phyloP scores from a whole-genome alignment of 2,797 vertebrate genomes.

The Smutsia gigantea region DNA sequence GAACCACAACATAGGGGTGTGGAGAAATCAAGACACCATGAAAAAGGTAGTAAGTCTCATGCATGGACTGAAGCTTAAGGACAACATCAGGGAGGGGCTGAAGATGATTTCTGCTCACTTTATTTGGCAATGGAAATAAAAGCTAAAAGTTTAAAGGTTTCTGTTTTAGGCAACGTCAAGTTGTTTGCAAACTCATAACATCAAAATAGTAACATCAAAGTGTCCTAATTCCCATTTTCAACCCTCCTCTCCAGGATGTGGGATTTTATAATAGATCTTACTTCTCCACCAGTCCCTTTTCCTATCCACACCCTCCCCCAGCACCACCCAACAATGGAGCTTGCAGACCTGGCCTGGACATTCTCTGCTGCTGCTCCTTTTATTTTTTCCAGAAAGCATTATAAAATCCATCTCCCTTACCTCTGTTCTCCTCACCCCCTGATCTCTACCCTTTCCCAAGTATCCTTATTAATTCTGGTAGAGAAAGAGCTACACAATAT shows the following conservation, averaged over 20 bases:
- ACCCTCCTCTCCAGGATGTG: background rate
- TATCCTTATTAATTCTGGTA: background rate
- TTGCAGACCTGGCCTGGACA: background rate
- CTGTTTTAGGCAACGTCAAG: constrained; percentile 22
- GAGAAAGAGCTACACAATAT: background rate
- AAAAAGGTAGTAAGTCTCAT: background rate
- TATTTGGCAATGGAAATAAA: background rate
- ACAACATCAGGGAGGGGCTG: background rate
- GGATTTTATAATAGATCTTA: constrained; percentile 42
- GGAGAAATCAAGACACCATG: background rate
- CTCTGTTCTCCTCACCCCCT: background rate
- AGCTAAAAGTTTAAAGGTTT: background rate
- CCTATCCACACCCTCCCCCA: background rate
- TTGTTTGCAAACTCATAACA: constrained; percentile 38
- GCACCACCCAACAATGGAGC: background rate
- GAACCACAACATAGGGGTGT: background rate
- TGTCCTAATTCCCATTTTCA: background rate
- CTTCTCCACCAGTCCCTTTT: background rate
- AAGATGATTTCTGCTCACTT: background rate
- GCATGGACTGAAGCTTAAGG: background rate
- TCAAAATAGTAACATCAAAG: constrained; percentile 50
- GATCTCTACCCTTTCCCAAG: background rate
- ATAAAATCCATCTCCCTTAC: background rate
- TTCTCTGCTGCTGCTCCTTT: background rate
- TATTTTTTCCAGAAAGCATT: background rate